phyloP scores from a whole-genome alignment of 2,113 vertebrate species.

The Acrocephalus kingi region DNA sequence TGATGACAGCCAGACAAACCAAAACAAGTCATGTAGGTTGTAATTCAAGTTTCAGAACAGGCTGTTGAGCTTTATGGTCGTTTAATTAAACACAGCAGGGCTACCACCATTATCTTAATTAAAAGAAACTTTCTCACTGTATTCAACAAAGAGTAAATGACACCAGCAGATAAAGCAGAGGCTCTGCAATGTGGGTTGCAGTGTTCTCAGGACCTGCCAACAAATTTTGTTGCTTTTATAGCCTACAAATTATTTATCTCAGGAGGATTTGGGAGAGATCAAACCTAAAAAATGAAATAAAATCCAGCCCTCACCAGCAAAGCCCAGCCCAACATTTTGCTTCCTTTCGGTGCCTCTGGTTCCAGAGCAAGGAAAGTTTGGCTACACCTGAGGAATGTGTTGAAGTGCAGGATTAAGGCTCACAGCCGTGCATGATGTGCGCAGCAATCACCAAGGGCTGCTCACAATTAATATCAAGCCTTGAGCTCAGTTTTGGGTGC shows the following conservation, averaged over 20 bases:
- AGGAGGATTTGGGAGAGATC: neutral
- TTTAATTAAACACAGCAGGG: slow-evolving; percentile 52
- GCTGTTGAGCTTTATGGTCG: neutral
- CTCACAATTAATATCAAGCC: neutral
- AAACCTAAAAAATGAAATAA: neutral
- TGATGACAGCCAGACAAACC: slow-evolving; percentile 40
- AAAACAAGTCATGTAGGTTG: slow-evolving; percentile 15
- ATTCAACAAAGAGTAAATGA: neutral
- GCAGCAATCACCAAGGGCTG: neutral
- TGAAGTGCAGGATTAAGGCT: neutral
- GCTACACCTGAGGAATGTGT: neutral
- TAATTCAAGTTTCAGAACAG: slow-evolving; percentile 31
- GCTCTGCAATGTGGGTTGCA: neutral
- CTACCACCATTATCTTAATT: slow-evolving; percentile 9
- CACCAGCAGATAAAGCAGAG: neutral
- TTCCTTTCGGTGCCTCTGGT: neutral
- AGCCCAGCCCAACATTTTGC: neutral
- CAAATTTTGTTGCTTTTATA: neutral
- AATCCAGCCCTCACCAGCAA: neutral
- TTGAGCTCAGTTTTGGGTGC: neutral
- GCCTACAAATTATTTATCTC: neutral
- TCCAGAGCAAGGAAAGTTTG: neutral
- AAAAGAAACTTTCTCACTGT: slow-evolving; percentile 4
- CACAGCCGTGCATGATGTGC: neutral
- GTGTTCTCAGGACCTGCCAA: neutral